phyloP scores from a whole-genome alignment of 2,797 vertebrate species.

The Melanotaenia boesemani region DNA sequence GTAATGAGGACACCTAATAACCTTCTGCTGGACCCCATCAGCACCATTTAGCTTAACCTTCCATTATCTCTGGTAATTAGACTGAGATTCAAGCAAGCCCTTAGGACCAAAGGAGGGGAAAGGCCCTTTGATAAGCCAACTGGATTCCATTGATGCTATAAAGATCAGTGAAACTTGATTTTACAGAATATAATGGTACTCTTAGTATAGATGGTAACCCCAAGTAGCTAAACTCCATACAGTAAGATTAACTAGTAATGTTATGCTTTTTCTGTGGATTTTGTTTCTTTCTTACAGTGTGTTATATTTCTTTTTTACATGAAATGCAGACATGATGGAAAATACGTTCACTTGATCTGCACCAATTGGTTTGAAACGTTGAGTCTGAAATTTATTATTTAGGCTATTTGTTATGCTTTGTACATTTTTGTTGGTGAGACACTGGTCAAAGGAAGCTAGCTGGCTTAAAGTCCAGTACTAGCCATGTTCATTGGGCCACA shows the following conservation, averaged over 20 bases:
- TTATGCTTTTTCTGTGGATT: not conserved
- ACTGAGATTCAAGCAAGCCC: conserved; percentile 72
- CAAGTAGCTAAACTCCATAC: not conserved
- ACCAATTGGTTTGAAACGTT: not conserved
- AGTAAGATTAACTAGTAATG: not conserved
- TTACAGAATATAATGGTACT: not conserved
- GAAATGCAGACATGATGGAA: not conserved
- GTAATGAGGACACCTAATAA: conserved; percentile 85
- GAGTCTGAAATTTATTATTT: too few species aligned
- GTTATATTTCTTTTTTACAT: not conserved
- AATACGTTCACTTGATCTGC: not conserved
- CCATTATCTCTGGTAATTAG: conserved; percentile 84
- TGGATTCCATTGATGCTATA: conserved; percentile 49
- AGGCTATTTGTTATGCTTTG: not conserved
- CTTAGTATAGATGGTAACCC: not conserved
- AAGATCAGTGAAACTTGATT: conserved; percentile 54
- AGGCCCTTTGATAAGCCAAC: conserved; percentile 53
- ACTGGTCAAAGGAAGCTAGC: not conserved
- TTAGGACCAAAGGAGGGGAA: conserved; percentile 54
- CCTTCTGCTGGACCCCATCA: conserved; percentile 83
- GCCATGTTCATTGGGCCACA: not conserved
- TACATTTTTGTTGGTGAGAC: not conserved
- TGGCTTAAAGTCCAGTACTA: not conserved
- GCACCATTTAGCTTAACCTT: conserved; percentile 78
- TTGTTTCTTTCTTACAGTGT: not conserved